phyloP scores from a whole-genome alignment of 2,113 vertebrate genomes.

The Brachyhypopomus occidentalis region DNA sequence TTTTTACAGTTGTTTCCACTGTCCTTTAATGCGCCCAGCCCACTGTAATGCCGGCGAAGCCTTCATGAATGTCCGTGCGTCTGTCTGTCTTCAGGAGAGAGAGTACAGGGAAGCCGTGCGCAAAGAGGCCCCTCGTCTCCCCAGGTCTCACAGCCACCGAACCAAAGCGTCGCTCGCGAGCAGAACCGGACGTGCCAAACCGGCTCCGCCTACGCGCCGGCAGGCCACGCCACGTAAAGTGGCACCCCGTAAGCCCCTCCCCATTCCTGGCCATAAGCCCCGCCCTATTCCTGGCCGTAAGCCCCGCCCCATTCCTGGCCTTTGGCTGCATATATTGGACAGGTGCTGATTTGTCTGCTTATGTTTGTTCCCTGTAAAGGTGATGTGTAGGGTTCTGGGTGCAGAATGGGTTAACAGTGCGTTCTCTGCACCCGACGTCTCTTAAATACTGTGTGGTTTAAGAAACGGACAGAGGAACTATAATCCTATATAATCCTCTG shows the following conservation, averaged over 20 bases:
- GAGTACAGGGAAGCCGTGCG: slow-evolving; percentile 80
- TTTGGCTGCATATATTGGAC: background rate
- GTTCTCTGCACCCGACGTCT: background rate
- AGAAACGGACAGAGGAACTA: background rate
- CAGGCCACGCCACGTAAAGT: slow-evolving; percentile 73
- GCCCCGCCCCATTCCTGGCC: slow-evolving; percentile 48
- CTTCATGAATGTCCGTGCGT: slow-evolving; percentile 32
- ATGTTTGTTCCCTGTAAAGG: background rate
- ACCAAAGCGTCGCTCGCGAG: slow-evolving; percentile 66
- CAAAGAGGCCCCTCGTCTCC: slow-evolving; percentile 69
- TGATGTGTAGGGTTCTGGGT: background rate
- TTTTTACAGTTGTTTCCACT: too few species aligned
- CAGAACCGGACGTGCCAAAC: slow-evolving; percentile 58
- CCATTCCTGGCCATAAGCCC: slow-evolving; percentile 68
- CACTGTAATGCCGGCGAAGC: too few species aligned
- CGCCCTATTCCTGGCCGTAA: slow-evolving; percentile 67
- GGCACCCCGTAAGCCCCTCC: slow-evolving; percentile 76
- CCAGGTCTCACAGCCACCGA: slow-evolving; percentile 70
- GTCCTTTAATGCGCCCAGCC: too few species aligned
- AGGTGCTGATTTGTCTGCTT: background rate
- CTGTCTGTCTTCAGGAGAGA: slow-evolving; percentile 78
- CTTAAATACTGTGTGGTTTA: background rate
- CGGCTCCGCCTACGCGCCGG: slow-evolving; percentile 67
- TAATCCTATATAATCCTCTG: background rate
- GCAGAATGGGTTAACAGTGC: too few species aligned